Base-by-base conservation (phyloP, 2,113 vertebrate genomes). In the Podarcis muralis region DNA sequence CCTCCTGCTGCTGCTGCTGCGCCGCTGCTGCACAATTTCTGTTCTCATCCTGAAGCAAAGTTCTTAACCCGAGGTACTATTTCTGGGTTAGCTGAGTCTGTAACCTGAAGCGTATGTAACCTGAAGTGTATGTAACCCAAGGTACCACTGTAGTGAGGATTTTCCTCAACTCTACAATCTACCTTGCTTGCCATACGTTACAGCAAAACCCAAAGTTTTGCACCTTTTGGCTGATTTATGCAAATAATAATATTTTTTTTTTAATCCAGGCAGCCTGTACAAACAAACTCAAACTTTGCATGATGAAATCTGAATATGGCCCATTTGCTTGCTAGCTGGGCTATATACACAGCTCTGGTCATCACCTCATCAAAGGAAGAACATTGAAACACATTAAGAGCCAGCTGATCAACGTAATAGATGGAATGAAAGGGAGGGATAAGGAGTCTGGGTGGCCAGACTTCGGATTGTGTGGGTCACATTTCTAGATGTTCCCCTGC, bases 371-470 rank as follows among this genome's bases (percentile, higher is more conserved):
- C 43, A 48, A 53, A 18, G 20, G n/a, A 16, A n/a, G 16, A 59
- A 40, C 6, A 0, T 6, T 25, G 23, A 37, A 59, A 25, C 59
- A 57, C 32, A 81, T 35, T 8, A 48, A 4, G 35, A 82, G 23
- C 59, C 9, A 40, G 8, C 22, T 5, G 23, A 35, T 40, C 20
- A 15, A 66, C 35, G 1, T 2, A 77, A 11, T 22, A 40, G 7
- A 68, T 6, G 22, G 59, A 23, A 59, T 9, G 8, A 15, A 12
- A 20, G 2, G 5, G 20, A 43, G 43, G 43, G 43, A 11, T 48
- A 5, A 35, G 23, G 8, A 30, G 6, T 1, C 1, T 53, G 71
- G 2, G 12, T 1, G 71, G 22, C 3, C 23, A 0, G 20, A 66
- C 7, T 66, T 37, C 59, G 16, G 62, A 25, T 22, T 16, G 80